phyloP scores from a whole-genome alignment of 2,113 vertebrate species.

The Octodon degus region DNA sequence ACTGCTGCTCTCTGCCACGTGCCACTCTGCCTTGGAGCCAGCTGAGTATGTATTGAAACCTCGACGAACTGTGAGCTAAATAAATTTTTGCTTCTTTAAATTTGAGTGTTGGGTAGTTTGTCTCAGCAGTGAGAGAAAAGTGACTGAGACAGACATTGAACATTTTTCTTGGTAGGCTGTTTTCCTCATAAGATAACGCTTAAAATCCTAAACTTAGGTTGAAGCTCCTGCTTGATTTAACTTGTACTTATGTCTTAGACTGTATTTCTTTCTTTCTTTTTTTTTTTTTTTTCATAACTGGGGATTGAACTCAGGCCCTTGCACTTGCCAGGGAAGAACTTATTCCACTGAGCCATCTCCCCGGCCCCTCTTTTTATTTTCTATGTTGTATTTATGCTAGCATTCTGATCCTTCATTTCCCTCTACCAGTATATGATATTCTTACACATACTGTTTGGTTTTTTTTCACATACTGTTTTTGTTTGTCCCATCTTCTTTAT shows the following conservation, averaged over 20 bases:
- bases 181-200: not conserved
- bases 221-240: not conserved
- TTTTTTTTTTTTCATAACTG: no score
- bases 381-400: not conserved
- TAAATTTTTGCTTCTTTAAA: no score
- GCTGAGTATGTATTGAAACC: no score
- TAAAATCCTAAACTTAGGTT: conserved; percentile 15
- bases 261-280: no score
- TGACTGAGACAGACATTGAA: not conserved
- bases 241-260: not conserved
- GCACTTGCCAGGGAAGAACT: no score
- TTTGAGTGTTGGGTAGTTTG: no score
- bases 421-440: not conserved
- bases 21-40: no score
- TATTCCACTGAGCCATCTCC: no score
- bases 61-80: no score
- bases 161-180: not conserved
- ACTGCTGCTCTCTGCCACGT: no score
- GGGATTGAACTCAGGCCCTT: no score
- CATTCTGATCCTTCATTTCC: not conserved
- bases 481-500: not conserved
- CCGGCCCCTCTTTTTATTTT: not conserved
- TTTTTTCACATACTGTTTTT: not conserved
- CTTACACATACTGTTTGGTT: not conserved
- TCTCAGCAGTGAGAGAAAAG: no score